Percentiles rank a stretch among this genome's conserved stretches.
Conservation (phyloP, 2,888 invertebrate species). For the Yponomeuta evonymella region DNA sequence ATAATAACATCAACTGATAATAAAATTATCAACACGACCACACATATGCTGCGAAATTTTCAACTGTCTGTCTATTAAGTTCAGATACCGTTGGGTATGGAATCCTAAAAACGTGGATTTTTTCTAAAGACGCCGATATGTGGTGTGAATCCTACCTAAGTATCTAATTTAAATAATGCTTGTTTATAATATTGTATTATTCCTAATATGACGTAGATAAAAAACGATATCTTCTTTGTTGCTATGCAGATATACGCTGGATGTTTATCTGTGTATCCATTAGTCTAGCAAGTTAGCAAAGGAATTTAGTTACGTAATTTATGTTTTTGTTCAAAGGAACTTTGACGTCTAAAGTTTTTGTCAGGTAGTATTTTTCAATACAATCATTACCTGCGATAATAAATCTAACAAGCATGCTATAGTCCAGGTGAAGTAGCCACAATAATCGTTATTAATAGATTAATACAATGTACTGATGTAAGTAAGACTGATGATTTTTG, state of each 20-base stretch:
- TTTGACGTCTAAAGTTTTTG: too few relatives aligned
- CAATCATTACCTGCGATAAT: too few relatives aligned
- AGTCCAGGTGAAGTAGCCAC: too few relatives aligned
- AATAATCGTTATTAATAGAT: too few relatives aligned
- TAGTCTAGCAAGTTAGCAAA: neutral
- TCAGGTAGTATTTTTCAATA: too few relatives aligned
- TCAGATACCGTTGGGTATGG: neutral
- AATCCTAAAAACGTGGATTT: constrained; percentile 2
- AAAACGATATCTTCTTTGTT: neutral
- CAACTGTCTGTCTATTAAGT: neutral
- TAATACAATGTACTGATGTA: too few relatives aligned
- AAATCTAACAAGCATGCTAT: too few relatives aligned
- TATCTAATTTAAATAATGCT: constrained; percentile 21
- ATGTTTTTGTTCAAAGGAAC: too few relatives aligned
- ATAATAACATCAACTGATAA: too few relatives aligned
- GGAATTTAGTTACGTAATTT: too few relatives aligned
- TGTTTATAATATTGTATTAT: neutral
- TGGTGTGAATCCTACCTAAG: neutral
- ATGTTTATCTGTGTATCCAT: neutral
- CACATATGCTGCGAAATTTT: neutral
- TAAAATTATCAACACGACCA: too few relatives aligned
- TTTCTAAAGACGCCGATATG: neutral
- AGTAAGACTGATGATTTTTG: too few relatives aligned
- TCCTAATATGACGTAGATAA: neutral
- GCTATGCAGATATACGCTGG: neutral